Base-by-base conservation (phyloP, 2,797 vertebrate species). In the Echeneis naucrates region DNA sequence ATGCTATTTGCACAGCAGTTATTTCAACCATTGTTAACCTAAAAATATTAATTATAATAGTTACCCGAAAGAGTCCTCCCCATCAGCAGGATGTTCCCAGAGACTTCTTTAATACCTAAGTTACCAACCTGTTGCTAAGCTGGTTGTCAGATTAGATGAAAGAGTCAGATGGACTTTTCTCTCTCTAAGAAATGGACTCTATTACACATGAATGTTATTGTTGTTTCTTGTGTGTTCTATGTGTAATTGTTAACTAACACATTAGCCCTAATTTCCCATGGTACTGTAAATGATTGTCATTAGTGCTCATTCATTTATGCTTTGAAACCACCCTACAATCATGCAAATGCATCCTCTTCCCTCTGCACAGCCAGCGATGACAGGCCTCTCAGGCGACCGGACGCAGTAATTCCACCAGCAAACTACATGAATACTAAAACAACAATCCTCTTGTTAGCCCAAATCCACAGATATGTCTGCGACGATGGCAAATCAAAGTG, bases 401-500 rank as follows among this genome's bases (percentile, higher is more conserved):
- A 88, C 83, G 77, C 65, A 71, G 68, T 83, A 80, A 87, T 79
- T 79, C 75, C 80, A 78, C 72, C 79, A 66, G 82, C 62, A 82
- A 82, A 82, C 77, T 60, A 13, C 10, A 23, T 8, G 69, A 77
- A 60, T 23, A 77, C 80, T 83, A 80, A 86, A 83, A 87, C 87
- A 92, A 88, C 85, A 88, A 84, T 87, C 84, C 83, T 87, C 84
- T 83, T 89, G 83, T 91, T 88, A 73, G 73, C 75, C 72, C 71
- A 81, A 89, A 88, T 86, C 82, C 83, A 73, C 70, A 72, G 80
- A 81, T 80, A 82, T 70, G 83, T 68, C 83, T 55, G 77, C 67
- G 86, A 88, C 77, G 85, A 88, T 53, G 71, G 75, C 68, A 52
- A 89, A 86, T 86, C 82, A 86, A 87, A 89, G 85, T 80, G 86